These are phyloP conservation scores for Cyanocitta stelleri DNA, from an alignment of 2,113 vertebrate genomes.

Conservation along the genomic window DNA sequence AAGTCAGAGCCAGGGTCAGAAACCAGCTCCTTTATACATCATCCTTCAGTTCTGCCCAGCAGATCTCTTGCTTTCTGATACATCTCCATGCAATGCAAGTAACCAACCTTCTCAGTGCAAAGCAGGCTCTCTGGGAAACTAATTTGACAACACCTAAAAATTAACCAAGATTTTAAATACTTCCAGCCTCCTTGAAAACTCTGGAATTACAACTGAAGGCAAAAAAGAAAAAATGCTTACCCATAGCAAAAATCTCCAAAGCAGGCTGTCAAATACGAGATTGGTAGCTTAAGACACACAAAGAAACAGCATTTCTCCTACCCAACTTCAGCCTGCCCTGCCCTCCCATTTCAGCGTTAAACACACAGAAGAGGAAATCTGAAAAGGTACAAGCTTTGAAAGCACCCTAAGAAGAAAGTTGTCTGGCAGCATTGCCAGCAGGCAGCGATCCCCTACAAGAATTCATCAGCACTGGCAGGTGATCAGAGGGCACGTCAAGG, in stretches of 20 bases:
- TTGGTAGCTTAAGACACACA: accelerated
- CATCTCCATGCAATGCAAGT: background rate
- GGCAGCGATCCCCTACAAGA: background rate
- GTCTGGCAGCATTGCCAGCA: background rate
- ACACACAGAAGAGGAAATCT: background rate
- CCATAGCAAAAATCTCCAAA: background rate
- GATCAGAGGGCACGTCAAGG: background rate
- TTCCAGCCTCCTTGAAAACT: background rate
- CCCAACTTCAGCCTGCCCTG: background rate
- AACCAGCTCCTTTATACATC: background rate
- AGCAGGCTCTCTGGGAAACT: background rate
- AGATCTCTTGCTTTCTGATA: background rate
- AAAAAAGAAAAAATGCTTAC: background rate
- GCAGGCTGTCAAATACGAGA: background rate
- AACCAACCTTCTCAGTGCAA: background rate
- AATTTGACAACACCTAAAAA: background rate
- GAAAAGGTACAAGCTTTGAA: background rate
- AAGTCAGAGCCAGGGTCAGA: background rate
- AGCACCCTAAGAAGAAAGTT: background rate
- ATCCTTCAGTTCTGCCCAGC: background rate
- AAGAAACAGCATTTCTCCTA: background rate
- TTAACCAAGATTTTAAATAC: background rate
- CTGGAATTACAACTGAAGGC: background rate
- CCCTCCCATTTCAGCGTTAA: background rate
- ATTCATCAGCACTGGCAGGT: background rate